Evolutionary conservation across 2,113 vertebrate species (phyloP).

Genomic region (Lophochroa leadbeateri): DNA sequence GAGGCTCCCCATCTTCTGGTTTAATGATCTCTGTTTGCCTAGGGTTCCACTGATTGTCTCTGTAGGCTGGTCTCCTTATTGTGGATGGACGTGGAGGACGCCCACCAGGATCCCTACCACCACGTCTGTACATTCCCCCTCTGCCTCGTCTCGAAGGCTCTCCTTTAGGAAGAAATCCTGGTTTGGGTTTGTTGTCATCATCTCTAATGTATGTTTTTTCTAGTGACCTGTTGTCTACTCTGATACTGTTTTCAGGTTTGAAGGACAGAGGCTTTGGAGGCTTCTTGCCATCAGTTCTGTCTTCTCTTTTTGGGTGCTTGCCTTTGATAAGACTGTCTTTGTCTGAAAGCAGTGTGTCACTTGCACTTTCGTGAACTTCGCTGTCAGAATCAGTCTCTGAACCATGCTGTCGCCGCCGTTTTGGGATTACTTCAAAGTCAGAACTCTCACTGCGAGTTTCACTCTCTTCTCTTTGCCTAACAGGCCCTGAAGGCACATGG

Average conservation of each 20-base stretch:
- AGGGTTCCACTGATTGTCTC: conserved; percentile 93
- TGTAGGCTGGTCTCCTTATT: conserved; percentile 80
- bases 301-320: conserved; percentile 80
- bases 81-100: conserved; percentile 85
- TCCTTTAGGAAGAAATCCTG: conserved; percentile 94
- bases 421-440: conserved; percentile 95
- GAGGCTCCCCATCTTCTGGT: conserved; percentile 74
- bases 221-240: conserved; percentile 70
- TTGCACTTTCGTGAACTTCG: conserved; percentile 92
- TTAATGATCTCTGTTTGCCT: conserved; percentile 85
- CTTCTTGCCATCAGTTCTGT: conserved; percentile 75
- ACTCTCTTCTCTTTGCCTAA: conserved; percentile 91
- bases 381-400: conserved; percentile 98
- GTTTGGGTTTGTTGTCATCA: conserved; percentile 88
- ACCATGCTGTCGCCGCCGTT: conserved; percentile 88
- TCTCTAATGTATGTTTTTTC: conserved; percentile 77
- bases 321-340: conserved; percentile 90
- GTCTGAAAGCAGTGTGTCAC: conserved; percentile 91
- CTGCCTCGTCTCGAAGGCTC: conserved; percentile 91
- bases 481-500: conserved; percentile 72
- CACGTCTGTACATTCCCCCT: conserved; percentile 89
- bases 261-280: conserved; percentile 70
- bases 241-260: conserved; percentile 75
- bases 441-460: conserved; percentile 98
- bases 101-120: conserved; percentile 82